These are phyloP conservation scores for Chloroclysta siterata DNA, from an alignment of 2,888 invertebrate species.

Conservation along the genomic window DNA sequence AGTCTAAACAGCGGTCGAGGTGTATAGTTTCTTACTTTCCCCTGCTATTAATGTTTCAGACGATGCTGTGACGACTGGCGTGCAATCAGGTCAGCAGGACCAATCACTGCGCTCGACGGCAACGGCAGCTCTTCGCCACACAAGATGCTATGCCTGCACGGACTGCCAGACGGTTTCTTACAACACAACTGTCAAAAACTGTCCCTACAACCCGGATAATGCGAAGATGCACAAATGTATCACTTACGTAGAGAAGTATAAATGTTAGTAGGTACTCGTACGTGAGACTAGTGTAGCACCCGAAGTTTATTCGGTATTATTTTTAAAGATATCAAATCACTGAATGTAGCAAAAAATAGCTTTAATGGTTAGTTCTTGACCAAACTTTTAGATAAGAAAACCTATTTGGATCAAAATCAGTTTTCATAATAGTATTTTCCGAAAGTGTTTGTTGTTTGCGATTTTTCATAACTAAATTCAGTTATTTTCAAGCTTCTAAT, in stretches of 20 bases:
- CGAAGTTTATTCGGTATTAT: too few species aligned
- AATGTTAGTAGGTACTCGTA: conserved; percentile 2
- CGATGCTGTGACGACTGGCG: neutral
- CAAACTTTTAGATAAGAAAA: too few species aligned
- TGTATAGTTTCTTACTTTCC: neutral
- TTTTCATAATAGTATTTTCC: too few species aligned
- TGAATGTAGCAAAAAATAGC: too few species aligned
- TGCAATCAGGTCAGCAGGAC: neutral
- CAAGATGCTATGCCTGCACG: conserved; percentile 61
- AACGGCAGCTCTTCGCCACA: neutral
- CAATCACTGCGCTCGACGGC: too few species aligned
- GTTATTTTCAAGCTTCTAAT: too few species aligned
- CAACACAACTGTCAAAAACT: conserved; percentile 53
- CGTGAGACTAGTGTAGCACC: neutral
- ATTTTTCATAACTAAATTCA: too few species aligned
- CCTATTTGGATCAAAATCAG: too few species aligned
- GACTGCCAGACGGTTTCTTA: conserved; percentile 54
- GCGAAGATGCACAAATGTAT: conserved; percentile 60
- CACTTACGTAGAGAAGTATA: conserved; percentile 61
- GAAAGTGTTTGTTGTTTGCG: too few species aligned
- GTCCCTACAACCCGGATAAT: conserved; percentile 53
- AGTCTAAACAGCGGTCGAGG: too few species aligned
- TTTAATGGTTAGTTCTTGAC: too few species aligned
- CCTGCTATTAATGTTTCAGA: conserved; percentile 1
- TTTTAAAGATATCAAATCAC: too few species aligned